Evolutionary conservation across 2,113 vertebrate species (phyloP).

Genomic region (Calyptomena viridis): DNA sequence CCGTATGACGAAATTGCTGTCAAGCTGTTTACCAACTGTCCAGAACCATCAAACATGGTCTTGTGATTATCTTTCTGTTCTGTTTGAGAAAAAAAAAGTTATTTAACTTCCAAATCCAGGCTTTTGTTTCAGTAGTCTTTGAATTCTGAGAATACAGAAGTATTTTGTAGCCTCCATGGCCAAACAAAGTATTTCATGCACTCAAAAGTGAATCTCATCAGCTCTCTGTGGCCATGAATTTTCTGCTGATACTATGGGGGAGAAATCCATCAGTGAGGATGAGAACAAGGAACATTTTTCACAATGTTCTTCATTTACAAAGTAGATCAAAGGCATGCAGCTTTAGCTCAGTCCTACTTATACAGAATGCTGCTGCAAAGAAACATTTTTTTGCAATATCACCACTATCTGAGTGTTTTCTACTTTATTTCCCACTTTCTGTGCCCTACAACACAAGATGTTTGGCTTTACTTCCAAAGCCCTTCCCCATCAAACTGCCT

Average conservation of each 20-base stretch:
- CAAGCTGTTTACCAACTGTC: slow-evolving; percentile 59
- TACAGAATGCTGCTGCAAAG: background rate
- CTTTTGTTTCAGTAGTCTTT: slow-evolving; percentile 7
- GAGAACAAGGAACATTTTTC: background rate
- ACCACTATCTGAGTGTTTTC: background rate
- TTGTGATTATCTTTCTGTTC: background rate
- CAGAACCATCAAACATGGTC: slow-evolving; percentile 6
- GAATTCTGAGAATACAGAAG: background rate
- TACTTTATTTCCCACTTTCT: background rate
- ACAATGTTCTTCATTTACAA: background rate
- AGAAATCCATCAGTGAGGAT: background rate
- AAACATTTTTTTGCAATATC: rapidly evolving
- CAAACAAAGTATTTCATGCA: background rate
- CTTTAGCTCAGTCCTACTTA: background rate
- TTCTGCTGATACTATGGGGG: background rate
- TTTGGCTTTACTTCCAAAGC: background rate
- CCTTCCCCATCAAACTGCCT: background rate
- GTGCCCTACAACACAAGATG: background rate
- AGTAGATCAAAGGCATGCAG: background rate
- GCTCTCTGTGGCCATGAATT: background rate
- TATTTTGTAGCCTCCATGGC: background rate
- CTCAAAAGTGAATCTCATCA: background rate
- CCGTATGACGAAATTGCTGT: slow-evolving; percentile 28
- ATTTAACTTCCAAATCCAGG: slow-evolving; percentile 24
- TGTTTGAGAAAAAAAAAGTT: background rate